Base-by-base conservation (phyloP, 2,113 vertebrate species). In the Rhineura floridana region DNA sequence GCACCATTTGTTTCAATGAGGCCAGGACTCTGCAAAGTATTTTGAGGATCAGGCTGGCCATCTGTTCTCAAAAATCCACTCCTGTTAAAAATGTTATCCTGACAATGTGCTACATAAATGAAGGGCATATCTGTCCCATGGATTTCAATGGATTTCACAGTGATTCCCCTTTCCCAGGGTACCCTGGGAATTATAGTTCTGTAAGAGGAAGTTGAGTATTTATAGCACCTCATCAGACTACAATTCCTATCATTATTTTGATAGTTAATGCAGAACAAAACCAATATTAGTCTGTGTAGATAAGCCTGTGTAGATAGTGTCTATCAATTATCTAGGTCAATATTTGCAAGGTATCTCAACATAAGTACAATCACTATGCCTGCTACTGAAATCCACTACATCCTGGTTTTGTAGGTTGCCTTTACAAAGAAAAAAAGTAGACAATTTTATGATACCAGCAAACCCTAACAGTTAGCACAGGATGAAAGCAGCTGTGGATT, bases 41-140 rank as follows among this genome's bases (percentile, higher is more conserved):
- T 88, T 65, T 63, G 62, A 88, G 72, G 87, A 88, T 75, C 87
- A 50, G 72, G 59, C 80, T 15, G 59, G n/a, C 87, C 84, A 86
- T 86, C 84, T 86, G 84, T 63, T 67, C 70, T 52, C 62, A 50
- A 83, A 87, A 88, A 88, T 39, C 59, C 21, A 65, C 23, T 63
- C 72, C 46, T 55, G 3, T 11, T 86, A 85, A 82, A 63, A 77
- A 67, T 42, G n/a, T 50, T 23, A 52, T 76, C 73, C 70, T 83
- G n/a, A 65, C 72, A 65, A 65, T 3, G 46, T 63, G 81, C 21
- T 65, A 25, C 19, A n/a, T 15, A 63, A 83, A 13, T n/a, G 6
- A 76, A 75, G 44, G 70, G 33, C 80, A 65, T 17, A 39, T 63
- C 55, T 83, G 11, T 17, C 17, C 52, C 30, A 11, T 36, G 48